Evolutionary conservation across 2,113 vertebrate genomes (phyloP).

Genomic region (Rattus rattus): DNA sequence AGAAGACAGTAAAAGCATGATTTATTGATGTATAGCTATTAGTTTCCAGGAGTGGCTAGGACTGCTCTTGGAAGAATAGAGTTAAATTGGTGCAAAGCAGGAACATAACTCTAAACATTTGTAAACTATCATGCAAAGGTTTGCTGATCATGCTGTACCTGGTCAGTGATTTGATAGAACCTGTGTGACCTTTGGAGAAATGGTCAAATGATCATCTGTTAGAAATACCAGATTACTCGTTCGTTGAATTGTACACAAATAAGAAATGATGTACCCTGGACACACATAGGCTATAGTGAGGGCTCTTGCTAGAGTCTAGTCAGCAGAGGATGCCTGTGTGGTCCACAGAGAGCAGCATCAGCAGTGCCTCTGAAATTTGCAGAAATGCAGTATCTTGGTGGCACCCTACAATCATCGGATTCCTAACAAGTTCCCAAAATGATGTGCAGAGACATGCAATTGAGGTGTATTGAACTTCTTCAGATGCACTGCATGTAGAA

Average conservation of each 20-base stretch:
- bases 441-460: too few species aligned
- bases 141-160: background rate
- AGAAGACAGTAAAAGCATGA: background rate
- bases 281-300: fast-evolving
- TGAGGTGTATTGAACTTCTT: background rate
- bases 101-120: background rate
- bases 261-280: background rate
- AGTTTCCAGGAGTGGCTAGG: background rate
- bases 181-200: background rate
- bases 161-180: background rate
- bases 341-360: background rate
- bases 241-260: fast-evolving
- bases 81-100: background rate
- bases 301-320: background rate
- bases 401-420: background rate
- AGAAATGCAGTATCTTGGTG: background rate
- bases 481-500: background rate
- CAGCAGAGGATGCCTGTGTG: background rate
- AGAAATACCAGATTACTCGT: background rate
- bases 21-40: background rate
- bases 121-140: background rate
- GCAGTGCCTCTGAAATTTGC: background rate
- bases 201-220: background rate
- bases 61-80: background rate
- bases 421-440: background rate